Base-by-base conservation (phyloP, 2,888 invertebrate genomes). In the Agrotis clavis region DNA sequence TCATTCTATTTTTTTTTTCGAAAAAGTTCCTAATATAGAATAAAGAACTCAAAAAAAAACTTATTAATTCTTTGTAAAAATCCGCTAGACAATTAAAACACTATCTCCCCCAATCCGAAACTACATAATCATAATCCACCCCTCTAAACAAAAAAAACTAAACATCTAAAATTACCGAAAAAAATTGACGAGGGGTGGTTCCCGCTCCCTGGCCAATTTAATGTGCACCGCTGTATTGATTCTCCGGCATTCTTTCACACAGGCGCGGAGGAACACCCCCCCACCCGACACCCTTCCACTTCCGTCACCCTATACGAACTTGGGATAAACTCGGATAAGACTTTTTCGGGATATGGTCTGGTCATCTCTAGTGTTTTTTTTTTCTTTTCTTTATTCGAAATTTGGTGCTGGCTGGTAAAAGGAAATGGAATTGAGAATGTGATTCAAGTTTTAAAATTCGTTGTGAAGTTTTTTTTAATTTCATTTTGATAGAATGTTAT, bases 231-330 rank as follows among this genome's bases (percentile, higher is more conserved):
- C 94, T 93, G 95, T 96, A 96, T 96, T 96, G 96, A 96, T 96
- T 96, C 95, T 89, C 89, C 90, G 90, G 94, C 95, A 95, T 96
- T 96, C 96, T 95, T 95, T 95, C 95, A 95, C 94, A 95, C 95
- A 95, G 95, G 95, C 94, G 94, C 94, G 92, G 88, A 89, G 91
- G 70, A 86, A 41, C 84, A 86, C 73, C 83, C 87, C 35, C 41
- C 81, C 85, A 78, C 67, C 71, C 67, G 83, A 87, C 69, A 82
- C 83, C 84, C 83, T 83, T 83, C 83, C 74, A 71, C 79, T 78
- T 77, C 72, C 80, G 81, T 83, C 84, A 84, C 84, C 87, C 86
- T 85, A 83, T 77, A 76, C 83, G 88, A 90, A 91, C 91, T 92
- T 91, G 89, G 92, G 94, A 93, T 93, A 91, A 92, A 89, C 89